A percentile compares a stretch with the other conserved stretches of the same genome.
Evolutionary conservation across 2,888 invertebrate genomes (phyloP).

Genomic region (Morinoia aosen): DNA sequence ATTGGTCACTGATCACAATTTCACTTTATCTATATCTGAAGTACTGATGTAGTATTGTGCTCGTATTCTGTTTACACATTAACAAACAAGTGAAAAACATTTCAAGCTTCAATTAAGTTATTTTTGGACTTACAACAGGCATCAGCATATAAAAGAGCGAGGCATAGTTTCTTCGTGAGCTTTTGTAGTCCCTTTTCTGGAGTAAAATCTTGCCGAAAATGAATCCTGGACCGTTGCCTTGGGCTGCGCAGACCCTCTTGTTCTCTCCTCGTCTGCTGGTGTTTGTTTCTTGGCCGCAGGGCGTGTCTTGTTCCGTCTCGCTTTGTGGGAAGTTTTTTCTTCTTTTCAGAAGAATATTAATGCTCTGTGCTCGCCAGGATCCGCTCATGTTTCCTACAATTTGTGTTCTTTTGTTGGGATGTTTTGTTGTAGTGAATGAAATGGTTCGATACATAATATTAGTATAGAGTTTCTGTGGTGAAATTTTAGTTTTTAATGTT

Average conservation of each 20-base stretch:
- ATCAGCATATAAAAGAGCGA: not conserved
- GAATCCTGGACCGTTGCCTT: not conserved
- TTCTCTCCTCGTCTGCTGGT: not conserved
- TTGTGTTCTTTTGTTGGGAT: not conserved
- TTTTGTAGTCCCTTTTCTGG: not conserved
- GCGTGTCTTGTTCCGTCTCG: not conserved
- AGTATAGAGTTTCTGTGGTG: not conserved
- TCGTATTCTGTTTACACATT: not conserved
- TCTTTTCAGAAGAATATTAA: not conserved
- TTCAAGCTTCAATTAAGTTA: not conserved
- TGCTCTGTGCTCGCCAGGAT: not conserved
- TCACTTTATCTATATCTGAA: not conserved
- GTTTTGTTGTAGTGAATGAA: not conserved
- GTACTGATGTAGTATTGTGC: not conserved
- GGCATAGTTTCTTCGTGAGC: not conserved
- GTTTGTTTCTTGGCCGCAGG: slow-evolving; percentile 1
- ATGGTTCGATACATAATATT: not conserved
- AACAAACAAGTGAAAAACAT: not conserved
- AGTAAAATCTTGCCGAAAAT: not conserved
- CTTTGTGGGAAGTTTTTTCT: not conserved
- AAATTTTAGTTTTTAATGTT: not conserved
- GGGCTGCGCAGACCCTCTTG: not conserved
- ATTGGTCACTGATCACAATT: not conserved
- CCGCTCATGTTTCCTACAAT: not conserved
- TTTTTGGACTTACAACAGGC: not conserved